Base-by-base conservation (phyloP, 92 coral and sea anemone genomes). In the Siderastrea siderea region DNA sequence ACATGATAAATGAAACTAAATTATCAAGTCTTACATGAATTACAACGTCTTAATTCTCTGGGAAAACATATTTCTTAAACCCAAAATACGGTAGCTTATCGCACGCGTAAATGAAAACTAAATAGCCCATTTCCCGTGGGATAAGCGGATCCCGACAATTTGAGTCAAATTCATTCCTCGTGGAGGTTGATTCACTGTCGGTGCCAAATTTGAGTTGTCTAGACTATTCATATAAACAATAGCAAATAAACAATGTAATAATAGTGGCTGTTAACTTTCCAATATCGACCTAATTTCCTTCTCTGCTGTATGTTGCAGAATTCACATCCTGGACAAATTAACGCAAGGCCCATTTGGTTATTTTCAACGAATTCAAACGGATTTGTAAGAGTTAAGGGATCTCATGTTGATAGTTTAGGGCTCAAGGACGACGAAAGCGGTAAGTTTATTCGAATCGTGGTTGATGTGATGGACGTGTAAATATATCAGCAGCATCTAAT, bases 241-340 rank as follows among this genome's bases (percentile, higher is more conserved):
- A 59, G 69, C 64, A 71, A 82, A 82, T 82, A 82, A 82, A 69
- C 78, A 58, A 64, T 47, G 67, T 82, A 70, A 70, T 69, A 69
- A 71, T 57, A 45, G 78, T 15, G n/a, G 54, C 46, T 53, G 59
- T 70, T 68, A 54, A 47, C 48, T 46, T 26, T 51, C 55, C 64
- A 80, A 68, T 71, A 82, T 70, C 86, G 17, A 78, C 16, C 72
- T 78, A 62, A 62, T 57, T 8, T 68, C 10, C 48, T 19, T 44
- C 67, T 47, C 43, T 44, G 58, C 47, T 55, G 53, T 71, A n/a
- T 57, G 10, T 82, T 77, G 38, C 60, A 79, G 83, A 79, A 48
- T 46, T 68, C 44, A 7, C 43, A 78, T 26, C 15, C 57, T 2
- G 81, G 54, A 5, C 47, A 62, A 8, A 62, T 57, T 12, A 7